A percentile compares a stretch with the other conserved stretches of the same genome.
Evolutionary conservation across 2,888 invertebrate genomes (phyloP).

Genomic region (Drosophila hamatofila): DNA sequence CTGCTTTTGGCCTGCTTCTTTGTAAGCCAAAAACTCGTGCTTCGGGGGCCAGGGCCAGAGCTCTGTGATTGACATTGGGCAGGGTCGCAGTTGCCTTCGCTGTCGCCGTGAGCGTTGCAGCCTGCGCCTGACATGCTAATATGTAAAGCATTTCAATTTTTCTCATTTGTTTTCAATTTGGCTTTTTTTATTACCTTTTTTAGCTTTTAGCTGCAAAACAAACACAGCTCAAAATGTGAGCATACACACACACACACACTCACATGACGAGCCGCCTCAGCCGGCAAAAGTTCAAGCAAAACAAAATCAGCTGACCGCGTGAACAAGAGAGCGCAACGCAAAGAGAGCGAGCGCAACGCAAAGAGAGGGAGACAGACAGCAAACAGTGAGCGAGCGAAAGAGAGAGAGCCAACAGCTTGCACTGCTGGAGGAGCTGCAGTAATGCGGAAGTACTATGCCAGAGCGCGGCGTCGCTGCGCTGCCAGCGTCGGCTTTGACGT

Average conservation of each 20-base stretch:
- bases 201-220: conserved; percentile 21
- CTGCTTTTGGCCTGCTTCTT: conserved; percentile 73
- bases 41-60: conserved; percentile 41
- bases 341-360: conserved; percentile 33
- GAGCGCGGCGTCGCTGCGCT: conserved; percentile 27
- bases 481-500: conserved; percentile 35
- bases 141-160: conserved; percentile 54
- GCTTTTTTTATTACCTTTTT: conserved; percentile 6
- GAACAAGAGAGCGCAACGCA: conserved; percentile 33
- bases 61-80: conserved; percentile 72
- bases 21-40: conserved; percentile 55
- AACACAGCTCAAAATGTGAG: conserved; percentile 36
- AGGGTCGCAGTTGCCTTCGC: conserved; percentile 59
- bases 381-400: conserved; percentile 4
- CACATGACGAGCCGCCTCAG: conserved; percentile 23
- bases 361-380: conserved; percentile 1
- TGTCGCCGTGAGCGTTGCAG: conserved; percentile 13
- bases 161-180: conserved; percentile 5
- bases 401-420: conserved; percentile 25
- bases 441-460: conserved; percentile 67
- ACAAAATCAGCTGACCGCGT: conserved; percentile 76
- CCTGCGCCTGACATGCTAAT: conserved; percentile 68
- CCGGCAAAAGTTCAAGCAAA: conserved; percentile 79
- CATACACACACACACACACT: neutral
- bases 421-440: conserved; percentile 60